Percentiles rank a stretch among this genome's conserved stretches.
These are phyloP conservation scores for Elegia similella DNA, from an alignment of 2,888 invertebrate genomes.

Conservation along the genomic window DNA sequence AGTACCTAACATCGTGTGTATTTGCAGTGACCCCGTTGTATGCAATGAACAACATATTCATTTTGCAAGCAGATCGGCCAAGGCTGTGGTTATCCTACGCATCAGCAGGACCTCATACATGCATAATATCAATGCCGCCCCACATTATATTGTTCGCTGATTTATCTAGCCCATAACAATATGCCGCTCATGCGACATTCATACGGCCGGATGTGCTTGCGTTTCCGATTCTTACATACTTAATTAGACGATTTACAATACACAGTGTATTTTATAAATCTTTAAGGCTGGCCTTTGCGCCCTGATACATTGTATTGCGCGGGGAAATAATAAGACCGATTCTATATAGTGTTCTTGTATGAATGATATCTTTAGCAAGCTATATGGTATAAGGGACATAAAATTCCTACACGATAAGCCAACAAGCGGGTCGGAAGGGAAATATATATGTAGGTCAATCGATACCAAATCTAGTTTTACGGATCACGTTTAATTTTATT, in stretches of 20 bases:
- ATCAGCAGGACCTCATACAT: conserved; percentile 20
- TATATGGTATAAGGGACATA: too few species aligned
- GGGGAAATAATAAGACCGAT: too few species aligned
- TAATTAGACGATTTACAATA: too few species aligned
- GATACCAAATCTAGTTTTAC: background rate
- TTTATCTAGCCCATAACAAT: conserved; percentile 14
- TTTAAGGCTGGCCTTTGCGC: too few species aligned
- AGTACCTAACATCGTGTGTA: background rate
- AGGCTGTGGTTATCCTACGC: conserved; percentile 9
- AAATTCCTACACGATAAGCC: too few species aligned
- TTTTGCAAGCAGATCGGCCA: conserved; percentile 13
- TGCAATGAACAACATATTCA: background rate
- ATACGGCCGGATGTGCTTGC: conserved; percentile 8
- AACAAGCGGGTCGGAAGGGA: background rate
- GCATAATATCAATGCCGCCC: conserved; percentile 24
- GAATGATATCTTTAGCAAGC: too few species aligned
- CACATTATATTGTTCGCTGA: conserved; percentile 18
- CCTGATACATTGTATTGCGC: too few species aligned
- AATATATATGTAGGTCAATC: background rate
- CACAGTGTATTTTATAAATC: too few species aligned
- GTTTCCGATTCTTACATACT: conserved; percentile 5
- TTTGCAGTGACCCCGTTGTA: background rate
- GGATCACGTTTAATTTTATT: background rate
- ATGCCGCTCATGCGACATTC: conserved; percentile 6
- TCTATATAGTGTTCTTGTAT: too few species aligned